phyloP scores from a whole-genome alignment of 2,113 vertebrate genomes.

The Atlantisia rogersi region DNA sequence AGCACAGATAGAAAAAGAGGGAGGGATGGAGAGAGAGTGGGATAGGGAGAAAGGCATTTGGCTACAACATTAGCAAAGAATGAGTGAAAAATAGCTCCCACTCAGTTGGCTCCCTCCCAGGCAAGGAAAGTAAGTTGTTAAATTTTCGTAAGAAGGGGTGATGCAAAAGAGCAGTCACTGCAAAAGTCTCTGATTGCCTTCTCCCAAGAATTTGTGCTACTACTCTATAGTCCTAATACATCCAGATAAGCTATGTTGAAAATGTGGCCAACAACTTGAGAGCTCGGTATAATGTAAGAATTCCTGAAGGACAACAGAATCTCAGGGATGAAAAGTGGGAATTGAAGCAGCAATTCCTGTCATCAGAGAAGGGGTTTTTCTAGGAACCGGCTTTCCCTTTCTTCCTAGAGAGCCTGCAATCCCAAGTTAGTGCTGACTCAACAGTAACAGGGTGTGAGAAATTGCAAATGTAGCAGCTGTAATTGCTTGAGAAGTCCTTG shows the following conservation, averaged over 20 bases:
- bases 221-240: not conserved
- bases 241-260: not conserved
- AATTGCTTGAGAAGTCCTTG: conserved; percentile 10
- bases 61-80: not conserved
- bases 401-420: not conserved
- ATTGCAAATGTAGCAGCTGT: not conserved
- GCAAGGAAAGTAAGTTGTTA: not conserved
- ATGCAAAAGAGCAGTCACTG: not conserved
- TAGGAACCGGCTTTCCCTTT: not conserved
- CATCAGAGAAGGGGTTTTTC: not conserved
- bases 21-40: too few species aligned
- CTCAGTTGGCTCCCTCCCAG: not conserved
- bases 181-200: not conserved
- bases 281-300: not conserved
- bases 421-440: not conserved
- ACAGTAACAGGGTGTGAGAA: not conserved
- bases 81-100: not conserved
- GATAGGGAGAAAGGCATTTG: not conserved
- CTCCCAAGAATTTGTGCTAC: not conserved
- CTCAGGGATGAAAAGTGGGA: not conserved
- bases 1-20: not conserved
- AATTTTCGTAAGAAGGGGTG: not conserved
- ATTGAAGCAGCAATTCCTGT: not conserved
- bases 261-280: not conserved
- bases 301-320: not conserved